Conservation (phyloP, 1,140 invertebrate genomes). For the Steinernema feltiae region DNA sequence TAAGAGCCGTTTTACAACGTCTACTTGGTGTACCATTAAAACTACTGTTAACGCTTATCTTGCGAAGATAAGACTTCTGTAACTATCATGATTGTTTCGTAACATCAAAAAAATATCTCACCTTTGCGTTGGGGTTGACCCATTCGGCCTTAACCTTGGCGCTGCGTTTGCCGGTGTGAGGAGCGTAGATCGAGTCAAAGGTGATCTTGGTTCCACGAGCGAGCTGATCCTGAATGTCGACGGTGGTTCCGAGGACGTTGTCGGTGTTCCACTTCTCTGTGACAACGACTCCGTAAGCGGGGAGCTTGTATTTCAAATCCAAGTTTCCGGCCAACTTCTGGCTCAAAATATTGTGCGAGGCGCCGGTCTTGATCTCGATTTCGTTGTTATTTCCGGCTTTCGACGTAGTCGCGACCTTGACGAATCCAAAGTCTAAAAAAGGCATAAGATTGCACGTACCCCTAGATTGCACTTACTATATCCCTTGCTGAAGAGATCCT, state of each 20-base stretch:
- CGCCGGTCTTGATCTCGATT: constrained; percentile 53
- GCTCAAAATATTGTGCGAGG: constrained; percentile 46
- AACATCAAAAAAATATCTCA: constrained; percentile 22
- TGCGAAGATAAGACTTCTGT: too few species aligned
- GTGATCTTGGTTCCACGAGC: constrained; percentile 82
- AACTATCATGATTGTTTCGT: too few species aligned
- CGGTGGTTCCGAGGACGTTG: constrained; percentile 83
- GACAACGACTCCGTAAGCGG: constrained; percentile 68
- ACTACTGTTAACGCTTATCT: too few species aligned
- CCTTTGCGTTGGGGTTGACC: constrained; percentile 45
- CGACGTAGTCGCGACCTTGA: constrained; percentile 53
- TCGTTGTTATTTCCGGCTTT: constrained; percentile 37
- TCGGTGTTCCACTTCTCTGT: constrained; percentile 99
- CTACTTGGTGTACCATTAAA: too few species aligned
- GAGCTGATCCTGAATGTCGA: constrained; percentile 79
- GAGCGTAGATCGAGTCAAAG: constrained; percentile 83
- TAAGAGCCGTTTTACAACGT: too few species aligned
- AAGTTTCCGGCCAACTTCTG: constrained; percentile 50
- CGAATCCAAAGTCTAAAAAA: constrained; percentile 47
- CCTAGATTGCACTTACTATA: constrained; percentile 66
- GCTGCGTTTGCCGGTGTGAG: constrained; percentile 67
- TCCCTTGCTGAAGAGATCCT: constrained; percentile 89
- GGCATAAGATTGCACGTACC: not conserved
- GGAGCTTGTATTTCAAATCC: constrained; percentile 56
- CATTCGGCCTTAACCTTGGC: constrained; percentile 50